A percentile compares a stretch with the other conserved stretches of the same genome.
Conservation (phyloP, 2,797 vertebrate genomes). For the Cyclopterus lumpus region DNA sequence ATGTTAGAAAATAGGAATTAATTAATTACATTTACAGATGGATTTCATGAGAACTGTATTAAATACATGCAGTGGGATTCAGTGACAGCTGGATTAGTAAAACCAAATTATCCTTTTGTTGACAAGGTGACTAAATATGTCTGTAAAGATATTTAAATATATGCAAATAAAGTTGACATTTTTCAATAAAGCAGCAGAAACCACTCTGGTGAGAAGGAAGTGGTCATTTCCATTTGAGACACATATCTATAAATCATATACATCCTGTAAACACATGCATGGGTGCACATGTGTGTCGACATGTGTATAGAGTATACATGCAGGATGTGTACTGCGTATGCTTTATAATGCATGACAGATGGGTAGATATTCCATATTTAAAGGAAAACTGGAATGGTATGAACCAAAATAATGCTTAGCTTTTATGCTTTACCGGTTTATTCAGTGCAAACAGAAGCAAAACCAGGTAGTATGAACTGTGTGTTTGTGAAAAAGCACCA, state of each 20-base stretch:
- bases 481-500: neutral
- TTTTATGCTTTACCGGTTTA: neutral
- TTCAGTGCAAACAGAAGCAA: neutral
- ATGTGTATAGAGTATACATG: neutral
- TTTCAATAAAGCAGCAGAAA: constrained; percentile 14
- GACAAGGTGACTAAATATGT: neutral
- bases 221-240: constrained; percentile 16
- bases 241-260: constrained; percentile 2
- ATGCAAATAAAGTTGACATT: neutral
- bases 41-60: neutral
- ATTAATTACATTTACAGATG: neutral
- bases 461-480: neutral
- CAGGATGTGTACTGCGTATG: neutral
- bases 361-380: too few species aligned
- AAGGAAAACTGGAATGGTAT: too few species aligned
- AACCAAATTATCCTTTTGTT: neutral
- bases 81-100: neutral
- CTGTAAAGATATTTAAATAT: neutral
- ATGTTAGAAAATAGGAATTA: neutral
- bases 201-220: constrained; percentile 13
- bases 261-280: constrained; percentile 25
- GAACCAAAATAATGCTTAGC: neutral
- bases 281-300: constrained; percentile 8
- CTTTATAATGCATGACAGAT: too few species aligned
- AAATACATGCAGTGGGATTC: neutral